These are phyloP conservation scores for Alca torda DNA, from an alignment of 2,797 vertebrate genomes.

Conservation along the genomic window DNA sequence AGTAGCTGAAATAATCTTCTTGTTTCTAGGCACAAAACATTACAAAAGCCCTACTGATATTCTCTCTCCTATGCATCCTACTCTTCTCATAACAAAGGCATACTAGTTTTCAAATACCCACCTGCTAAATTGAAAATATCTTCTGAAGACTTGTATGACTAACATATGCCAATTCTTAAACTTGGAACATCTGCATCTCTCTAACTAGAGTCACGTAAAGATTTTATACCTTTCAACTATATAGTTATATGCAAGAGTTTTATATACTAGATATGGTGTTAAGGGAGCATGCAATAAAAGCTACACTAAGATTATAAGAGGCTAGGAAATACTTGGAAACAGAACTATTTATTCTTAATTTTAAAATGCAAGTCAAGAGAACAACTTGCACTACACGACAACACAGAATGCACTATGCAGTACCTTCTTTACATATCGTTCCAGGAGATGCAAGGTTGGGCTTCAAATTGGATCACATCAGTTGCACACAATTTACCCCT, in stretches of 20 bases:
- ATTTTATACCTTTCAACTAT: background rate
- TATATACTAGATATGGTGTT: background rate
- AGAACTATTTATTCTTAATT: background rate
- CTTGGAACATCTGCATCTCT: background rate
- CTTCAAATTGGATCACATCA: background rate
- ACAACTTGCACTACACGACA: background rate
- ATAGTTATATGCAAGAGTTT: background rate
- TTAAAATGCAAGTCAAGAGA: background rate
- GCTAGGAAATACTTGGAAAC: background rate
- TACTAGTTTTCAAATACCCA: background rate
- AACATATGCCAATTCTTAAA: background rate
- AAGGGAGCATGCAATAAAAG: background rate
- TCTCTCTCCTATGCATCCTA: background rate
- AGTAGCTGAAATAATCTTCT: background rate
- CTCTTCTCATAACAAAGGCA: background rate
- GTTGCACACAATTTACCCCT: background rate
- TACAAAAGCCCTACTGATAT: background rate
- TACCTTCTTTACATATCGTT: background rate
- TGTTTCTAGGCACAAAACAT: background rate
- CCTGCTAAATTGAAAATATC: background rate
- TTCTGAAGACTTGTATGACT: background rate
- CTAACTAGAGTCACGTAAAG: background rate
- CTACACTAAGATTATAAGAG: background rate
- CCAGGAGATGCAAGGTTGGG: background rate
- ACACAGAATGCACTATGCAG: fast-evolving